Evolutionary conservation across 2,113 vertebrate species (phyloP).

Genomic region (Eira barbara): DNA sequence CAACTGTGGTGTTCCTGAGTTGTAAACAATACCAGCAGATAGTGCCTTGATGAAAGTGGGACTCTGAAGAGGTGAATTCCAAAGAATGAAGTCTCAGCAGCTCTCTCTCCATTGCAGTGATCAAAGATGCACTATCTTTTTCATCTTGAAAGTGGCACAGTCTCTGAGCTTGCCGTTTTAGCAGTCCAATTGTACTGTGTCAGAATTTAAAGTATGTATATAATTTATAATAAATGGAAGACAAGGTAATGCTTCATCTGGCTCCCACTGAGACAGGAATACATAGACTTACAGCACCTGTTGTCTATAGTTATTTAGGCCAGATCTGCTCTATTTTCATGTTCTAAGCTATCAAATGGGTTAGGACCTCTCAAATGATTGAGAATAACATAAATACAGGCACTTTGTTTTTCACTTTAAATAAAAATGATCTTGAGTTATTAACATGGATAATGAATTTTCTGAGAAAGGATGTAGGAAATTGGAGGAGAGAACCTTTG

Average conservation of each 20-base stretch:
- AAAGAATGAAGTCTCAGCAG: slow-evolving; percentile 88
- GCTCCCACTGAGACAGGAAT: slow-evolving; percentile 17
- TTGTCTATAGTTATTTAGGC: neutral
- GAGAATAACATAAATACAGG: slow-evolving; percentile 6
- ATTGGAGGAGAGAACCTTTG: neutral
- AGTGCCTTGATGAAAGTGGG: slow-evolving; percentile 86
- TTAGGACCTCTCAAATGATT: neutral
- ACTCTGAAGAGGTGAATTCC: slow-evolving; percentile 88
- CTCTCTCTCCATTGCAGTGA: slow-evolving; percentile 84
- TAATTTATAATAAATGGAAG: slow-evolving; percentile 58
- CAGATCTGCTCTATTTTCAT: slow-evolving; percentile 13
- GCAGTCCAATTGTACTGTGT: slow-evolving; percentile 60
- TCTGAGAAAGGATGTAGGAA: neutral
- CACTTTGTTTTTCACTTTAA: neutral
- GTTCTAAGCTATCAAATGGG: neutral
- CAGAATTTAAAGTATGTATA: neutral
- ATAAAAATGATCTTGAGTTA: slow-evolving; percentile 29
- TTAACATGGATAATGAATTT: neutral
- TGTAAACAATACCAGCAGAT: slow-evolving; percentile 89
- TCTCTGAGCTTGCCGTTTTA: slow-evolving; percentile 54
- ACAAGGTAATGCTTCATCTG: neutral
- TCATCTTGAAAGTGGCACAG: slow-evolving; percentile 78
- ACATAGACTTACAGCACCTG: neutral
- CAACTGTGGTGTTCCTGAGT: slow-evolving; percentile 85
- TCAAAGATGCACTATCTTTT: slow-evolving; percentile 86